These are phyloP conservation scores for Polydrusus cervinus DNA, from an alignment of 2,888 invertebrate genomes.

Conservation along the genomic window DNA sequence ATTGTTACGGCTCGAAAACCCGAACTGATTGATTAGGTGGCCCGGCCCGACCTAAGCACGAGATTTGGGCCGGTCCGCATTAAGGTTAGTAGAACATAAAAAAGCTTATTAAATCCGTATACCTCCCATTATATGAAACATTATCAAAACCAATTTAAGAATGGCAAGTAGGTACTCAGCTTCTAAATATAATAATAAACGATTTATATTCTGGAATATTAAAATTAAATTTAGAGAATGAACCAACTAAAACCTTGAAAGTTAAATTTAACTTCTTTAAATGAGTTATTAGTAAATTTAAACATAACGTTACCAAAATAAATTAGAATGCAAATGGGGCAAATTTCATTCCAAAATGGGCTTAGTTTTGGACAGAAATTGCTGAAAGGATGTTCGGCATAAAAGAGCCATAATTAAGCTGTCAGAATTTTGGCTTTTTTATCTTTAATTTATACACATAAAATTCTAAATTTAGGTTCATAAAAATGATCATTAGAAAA, in stretches of 20 bases:
- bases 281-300: constrained; percentile 7
- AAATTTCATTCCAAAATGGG: constrained; percentile 5
- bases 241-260: background rate
- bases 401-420: constrained; percentile 7
- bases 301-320: constrained; percentile 9
- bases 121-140: too few relatives aligned
- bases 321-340: constrained; percentile 8
- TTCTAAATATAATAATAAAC: too few relatives aligned
- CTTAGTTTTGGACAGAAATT: constrained; percentile 8
- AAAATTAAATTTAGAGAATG: too few relatives aligned
- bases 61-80: too few relatives aligned
- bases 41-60: too few relatives aligned
- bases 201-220: too few relatives aligned
- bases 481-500: background rate
- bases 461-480: background rate
- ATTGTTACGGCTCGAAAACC: too few relatives aligned
- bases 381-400: constrained; percentile 4
- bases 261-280: background rate
- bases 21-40: too few relatives aligned
- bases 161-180: too few relatives aligned
- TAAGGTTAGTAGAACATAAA: too few relatives aligned
- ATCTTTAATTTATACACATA: background rate
- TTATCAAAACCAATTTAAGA: too few relatives aligned
- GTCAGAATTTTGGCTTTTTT: constrained; percentile 1
- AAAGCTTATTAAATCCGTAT: too few relatives aligned